A percentile compares a stretch with the other conserved stretches of the same genome.
Evolutionary conservation across 2,797 vertebrate species (phyloP).

Genomic region (Orientallactaga sibirica): DNA sequence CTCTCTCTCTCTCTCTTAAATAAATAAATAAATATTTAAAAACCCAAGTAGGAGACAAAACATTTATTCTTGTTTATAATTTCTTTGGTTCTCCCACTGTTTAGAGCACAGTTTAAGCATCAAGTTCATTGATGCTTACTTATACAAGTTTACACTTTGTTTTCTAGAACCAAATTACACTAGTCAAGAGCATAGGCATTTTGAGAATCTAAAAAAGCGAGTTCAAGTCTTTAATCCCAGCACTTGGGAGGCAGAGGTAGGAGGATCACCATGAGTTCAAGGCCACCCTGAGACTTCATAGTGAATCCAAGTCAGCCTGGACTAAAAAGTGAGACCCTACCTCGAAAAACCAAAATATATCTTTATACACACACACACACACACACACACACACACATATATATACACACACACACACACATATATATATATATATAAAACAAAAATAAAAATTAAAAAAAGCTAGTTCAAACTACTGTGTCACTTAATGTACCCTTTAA

Average conservation of each 20-base stretch:
- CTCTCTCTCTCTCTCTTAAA: no score
- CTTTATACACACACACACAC: no score
- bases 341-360: no score
- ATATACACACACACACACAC: no score
- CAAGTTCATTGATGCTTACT: conserved; percentile 63
- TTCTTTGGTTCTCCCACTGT: conserved; percentile 79
- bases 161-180: conserved; percentile 82
- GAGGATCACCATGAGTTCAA: no score
- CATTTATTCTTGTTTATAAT: conserved; percentile 59
- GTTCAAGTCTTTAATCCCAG: conserved; percentile 15
- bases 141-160: conserved; percentile 76
- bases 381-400: no score
- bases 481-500: conserved; percentile 59
- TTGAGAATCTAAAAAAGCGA: neutral
- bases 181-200: conserved; percentile 60
- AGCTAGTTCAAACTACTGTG: conserved; percentile 67
- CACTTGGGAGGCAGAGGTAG: no score
- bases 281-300: no score
- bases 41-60: conserved; percentile 67
- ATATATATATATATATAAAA: no score
- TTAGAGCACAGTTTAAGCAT: conserved; percentile 70
- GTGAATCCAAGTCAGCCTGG: no score
- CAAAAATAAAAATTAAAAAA: no score
- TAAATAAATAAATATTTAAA: neutral
- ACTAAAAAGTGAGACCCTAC: no score